Evolutionary conservation across 2,888 invertebrate species (phyloP), one percentile per base, ranked within the genome.

Genomic region (Hydrotaea cyrtoneurina): DNA sequence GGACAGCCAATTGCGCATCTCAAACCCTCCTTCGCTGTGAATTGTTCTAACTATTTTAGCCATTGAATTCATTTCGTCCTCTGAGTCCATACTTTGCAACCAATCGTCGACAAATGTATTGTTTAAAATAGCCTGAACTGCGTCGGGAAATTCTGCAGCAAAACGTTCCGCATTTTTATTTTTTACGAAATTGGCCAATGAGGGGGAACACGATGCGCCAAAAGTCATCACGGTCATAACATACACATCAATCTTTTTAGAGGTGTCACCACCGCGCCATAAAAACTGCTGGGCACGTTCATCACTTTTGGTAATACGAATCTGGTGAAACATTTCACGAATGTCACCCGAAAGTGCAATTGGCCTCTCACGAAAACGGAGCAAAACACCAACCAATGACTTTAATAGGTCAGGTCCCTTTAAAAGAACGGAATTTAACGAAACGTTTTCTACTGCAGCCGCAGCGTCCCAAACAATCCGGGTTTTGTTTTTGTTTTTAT

Each of bases 91-190:
- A 74, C 85, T 82, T 21, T 71, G 57, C 0, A 87, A 55, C 69
- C 62, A 87, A 39, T 87, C 82, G 17, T 84, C 80, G 0, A 85
- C 82, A 55, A 77, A 86, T 0, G 78, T 80, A n/a, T 82, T 86
- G 11, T 75, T 21, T 17, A 80, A 17, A 46, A 86, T 82, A 2
- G 85, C 80, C 0, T 46, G 15, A 1, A 76, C 78, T 0, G 85
- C 78, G 7, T n/a, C 31, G 2, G 79, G 64, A 23, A 74, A 62
- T 3, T 69, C 15, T 8, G 8, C 7, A 2, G 23, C 1, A 23
- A 82, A 82, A n/a, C 72, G 71, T 31, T 74, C 50, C 46, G 75
- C 85, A 39, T 82, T 86, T 53, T 57, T 78, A 46, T 86, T 83
- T 64, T 86, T 87, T 8, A 87, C 80, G 71, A 72, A 88, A 23